These are phyloP conservation scores for Atta texana DNA, from an alignment of 1,140 invertebrate species.

Conservation along the genomic window DNA sequence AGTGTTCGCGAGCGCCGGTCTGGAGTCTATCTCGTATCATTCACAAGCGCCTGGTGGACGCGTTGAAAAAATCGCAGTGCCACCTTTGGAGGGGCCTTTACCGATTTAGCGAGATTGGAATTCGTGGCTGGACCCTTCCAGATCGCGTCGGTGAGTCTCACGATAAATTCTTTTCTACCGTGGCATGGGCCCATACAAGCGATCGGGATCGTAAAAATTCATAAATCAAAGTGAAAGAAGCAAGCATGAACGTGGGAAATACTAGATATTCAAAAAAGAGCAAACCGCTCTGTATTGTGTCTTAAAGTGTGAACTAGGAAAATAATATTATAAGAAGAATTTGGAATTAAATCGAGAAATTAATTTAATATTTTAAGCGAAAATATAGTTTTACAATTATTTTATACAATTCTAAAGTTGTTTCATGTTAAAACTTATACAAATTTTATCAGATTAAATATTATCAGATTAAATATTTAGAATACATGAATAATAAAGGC, in stretches of 20 bases:
- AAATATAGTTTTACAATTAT: background rate
- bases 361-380: background rate
- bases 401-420: background rate
- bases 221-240: slow-evolving; percentile 11
- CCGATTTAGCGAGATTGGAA: slow-evolving; percentile 52
- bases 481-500: background rate
- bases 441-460: background rate
- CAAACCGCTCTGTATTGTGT: background rate
- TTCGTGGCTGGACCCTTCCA: slow-evolving; percentile 38
- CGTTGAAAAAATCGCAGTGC: slow-evolving; percentile 51
- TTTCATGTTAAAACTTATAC: background rate
- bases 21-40: slow-evolving; percentile 6
- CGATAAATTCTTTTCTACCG: slow-evolving; percentile 29
- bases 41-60: slow-evolving; percentile 30
- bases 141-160: slow-evolving; percentile 43
- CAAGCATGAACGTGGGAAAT: background rate
- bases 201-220: background rate
- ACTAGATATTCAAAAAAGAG: background rate
- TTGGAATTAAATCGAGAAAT: background rate
- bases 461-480: background rate
- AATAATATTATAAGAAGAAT: background rate
- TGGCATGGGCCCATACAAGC: background rate
- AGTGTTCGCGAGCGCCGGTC: slow-evolving; percentile 59
- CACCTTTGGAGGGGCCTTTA: slow-evolving; percentile 38
- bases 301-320: background rate